Base-by-base conservation (phyloP, 2,113 vertebrate genomes). In the Rhipidura dahli region DNA sequence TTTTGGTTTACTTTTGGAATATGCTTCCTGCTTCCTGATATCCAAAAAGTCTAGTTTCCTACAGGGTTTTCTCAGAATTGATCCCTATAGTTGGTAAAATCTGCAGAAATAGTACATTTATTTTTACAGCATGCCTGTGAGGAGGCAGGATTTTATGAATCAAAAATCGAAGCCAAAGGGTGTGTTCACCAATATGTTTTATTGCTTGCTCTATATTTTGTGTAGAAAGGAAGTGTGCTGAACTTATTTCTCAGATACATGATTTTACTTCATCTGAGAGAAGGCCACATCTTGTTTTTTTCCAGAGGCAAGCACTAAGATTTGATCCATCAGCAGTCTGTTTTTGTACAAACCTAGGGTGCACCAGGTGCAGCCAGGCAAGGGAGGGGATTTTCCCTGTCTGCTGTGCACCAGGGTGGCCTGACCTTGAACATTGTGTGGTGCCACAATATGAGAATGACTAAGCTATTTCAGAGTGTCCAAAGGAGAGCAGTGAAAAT, bases 341-440 rank as follows among this genome's bases (percentile, higher is more conserved):
- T 15, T 69, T 60, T 49, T 79, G 16, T 56, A 22, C 39, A 35
- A 24, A 37, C 31, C 37, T 77, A 28, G 44, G 8, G 14, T 68
- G 45, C 45, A 15, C 45, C 9, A 35, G 39, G 44, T 37, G 42
- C 31, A 35, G 28, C 15, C 0, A 0, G 23, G 31, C 13, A 31
- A 21, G 8, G 53, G 18, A 69, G 15, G 39, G 19, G 27, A 45
- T 45, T 69, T 28, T 39, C 28, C 39, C 19, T 9, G 11, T 68
- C 14, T 5, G 1, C 53, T 37, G 45, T 87, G 39, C 33, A 7
- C 15, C 28, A 54, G 22, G 15, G 3, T 0, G 0, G 27, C 12
- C 28, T 77, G 63, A 39, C 33, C 47, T 45, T 69, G 33, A 28
- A 3, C 18, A 37, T 28, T 33, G 5, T 37, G 35, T 69, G 53